Evolutionary conservation across 2,113 vertebrate genomes (phyloP).

Genomic region (Grammomys surdaster): DNA sequence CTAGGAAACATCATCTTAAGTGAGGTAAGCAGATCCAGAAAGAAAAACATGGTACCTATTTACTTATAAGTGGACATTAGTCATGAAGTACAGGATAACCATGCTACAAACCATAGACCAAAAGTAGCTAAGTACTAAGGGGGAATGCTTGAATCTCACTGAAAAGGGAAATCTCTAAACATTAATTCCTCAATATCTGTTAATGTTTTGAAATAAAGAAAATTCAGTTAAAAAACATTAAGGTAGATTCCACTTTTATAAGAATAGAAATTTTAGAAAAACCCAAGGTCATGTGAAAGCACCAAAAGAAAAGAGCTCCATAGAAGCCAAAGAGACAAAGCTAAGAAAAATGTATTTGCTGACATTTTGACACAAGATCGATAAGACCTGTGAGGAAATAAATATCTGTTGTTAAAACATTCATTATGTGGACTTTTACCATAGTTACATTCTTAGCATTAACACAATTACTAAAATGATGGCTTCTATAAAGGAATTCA

Average conservation of each 20-base stretch:
- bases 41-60: too few relatives aligned
- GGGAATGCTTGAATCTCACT: not conserved
- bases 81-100: too few relatives aligned
- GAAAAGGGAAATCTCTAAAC: not conserved
- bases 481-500: not conserved
- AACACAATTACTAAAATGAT: not conserved
- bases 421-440: not conserved
- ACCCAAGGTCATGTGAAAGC: not conserved
- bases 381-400: not conserved
- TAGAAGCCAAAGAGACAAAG: not conserved
- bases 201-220: not conserved
- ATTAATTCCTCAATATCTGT: not conserved
- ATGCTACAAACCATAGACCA: not conserved
- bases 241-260: not conserved
- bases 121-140: not conserved
- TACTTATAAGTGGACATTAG: too few relatives aligned
- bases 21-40: too few relatives aligned
- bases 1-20: too few relatives aligned
- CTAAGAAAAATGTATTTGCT: not conserved
- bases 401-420: not conserved
- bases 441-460: not conserved
- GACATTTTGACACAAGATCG: not conserved
- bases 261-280: not conserved
- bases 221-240: not conserved
- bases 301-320: not conserved